phyloP scores from a whole-genome alignment of 2,113 vertebrate species.

The Anser cygnoides region DNA sequence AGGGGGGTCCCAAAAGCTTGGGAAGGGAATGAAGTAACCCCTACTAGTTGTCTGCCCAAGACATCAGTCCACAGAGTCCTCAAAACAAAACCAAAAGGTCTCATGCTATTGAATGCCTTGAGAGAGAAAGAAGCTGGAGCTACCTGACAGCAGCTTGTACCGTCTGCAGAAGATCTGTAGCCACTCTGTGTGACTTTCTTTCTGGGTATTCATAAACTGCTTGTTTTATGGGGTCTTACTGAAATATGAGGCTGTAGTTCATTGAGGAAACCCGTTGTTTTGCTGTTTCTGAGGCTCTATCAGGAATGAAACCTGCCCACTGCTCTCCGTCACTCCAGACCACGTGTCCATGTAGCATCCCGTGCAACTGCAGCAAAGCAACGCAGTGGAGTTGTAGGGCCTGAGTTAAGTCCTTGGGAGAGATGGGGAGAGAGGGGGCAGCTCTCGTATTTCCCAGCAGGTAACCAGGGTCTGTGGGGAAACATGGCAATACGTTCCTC shows the following conservation, averaged over 20 bases:
- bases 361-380: background rate
- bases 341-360: accelerated
- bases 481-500: background rate
- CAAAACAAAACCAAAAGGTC: background rate
- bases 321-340: background rate
- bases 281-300: background rate
- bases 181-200: background rate
- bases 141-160: background rate
- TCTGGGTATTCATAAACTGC: background rate
- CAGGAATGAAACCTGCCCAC: background rate
- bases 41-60: background rate
- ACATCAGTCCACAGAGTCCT: background rate
- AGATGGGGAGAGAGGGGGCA: background rate
- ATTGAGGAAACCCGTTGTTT: background rate
- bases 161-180: background rate
- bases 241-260: background rate
- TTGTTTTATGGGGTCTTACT: background rate
- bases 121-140: accelerated
- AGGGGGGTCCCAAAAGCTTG: background rate
- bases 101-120: background rate
- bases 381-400: background rate
- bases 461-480: background rate
- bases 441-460: background rate
- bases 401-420: background rate
- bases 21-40: background rate